Conservation (phyloP, 1,140 invertebrate genomes). For the Monochamus saltuarius region DNA sequence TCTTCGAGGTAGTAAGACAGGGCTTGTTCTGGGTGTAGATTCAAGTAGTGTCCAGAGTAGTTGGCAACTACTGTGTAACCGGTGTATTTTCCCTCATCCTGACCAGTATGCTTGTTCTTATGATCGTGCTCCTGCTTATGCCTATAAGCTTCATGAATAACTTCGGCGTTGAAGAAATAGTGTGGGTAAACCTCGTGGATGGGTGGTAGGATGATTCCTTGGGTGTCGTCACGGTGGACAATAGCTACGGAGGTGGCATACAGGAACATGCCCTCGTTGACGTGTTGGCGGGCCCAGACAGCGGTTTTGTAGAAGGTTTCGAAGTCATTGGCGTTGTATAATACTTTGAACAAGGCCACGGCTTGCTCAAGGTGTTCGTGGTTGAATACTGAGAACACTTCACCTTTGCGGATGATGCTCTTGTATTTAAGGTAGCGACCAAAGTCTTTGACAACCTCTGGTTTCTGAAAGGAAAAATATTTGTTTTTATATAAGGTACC, state of each 20-base stretch:
- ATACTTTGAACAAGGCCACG: conserved; percentile 64
- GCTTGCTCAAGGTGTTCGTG: conserved; percentile 64
- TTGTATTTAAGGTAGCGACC: conserved; percentile 53
- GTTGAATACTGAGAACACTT: conserved; percentile 64
- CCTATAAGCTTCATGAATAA: conserved; percentile 61
- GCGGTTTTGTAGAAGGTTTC: conserved; percentile 61
- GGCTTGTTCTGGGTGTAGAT: conserved; percentile 54
- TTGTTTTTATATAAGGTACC: too few relatives aligned
- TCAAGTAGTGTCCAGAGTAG: conserved; percentile 54
- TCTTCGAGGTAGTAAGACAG: conserved; percentile 75
- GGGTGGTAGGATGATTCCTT: conserved; percentile 61
- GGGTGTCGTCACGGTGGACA: conserved; percentile 62
- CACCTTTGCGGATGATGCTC: conserved; percentile 58
- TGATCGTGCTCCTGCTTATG: conserved; percentile 53
- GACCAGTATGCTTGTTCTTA: conserved; percentile 45
- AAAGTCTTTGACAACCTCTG: conserved; percentile 56
- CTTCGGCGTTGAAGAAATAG: conserved; percentile 61
- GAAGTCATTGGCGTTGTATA: conserved; percentile 68
- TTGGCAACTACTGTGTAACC: conserved; percentile 55
- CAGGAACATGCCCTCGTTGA: conserved; percentile 66
- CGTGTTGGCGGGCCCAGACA: conserved; percentile 61
- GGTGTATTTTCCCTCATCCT: conserved; percentile 49
- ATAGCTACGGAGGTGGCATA: conserved; percentile 63
- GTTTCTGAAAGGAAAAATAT: conserved; percentile 23
- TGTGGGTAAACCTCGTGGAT: conserved; percentile 70